phyloP scores from a whole-genome alignment of 2,113 vertebrate genomes.

The Mus spicilegus region DNA sequence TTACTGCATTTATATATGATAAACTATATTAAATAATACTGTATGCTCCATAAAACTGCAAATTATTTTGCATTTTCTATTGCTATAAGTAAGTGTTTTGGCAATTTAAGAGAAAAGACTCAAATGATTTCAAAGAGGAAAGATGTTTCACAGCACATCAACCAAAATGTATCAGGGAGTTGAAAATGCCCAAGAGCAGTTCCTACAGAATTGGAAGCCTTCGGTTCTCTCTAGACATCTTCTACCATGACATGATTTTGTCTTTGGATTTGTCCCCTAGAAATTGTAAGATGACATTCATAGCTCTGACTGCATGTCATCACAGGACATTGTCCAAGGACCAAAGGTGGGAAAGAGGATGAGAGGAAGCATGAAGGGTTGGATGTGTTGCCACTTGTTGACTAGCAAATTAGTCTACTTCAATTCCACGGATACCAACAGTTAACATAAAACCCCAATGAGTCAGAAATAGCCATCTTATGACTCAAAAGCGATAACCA shows the following conservation, averaged over 20 bases:
- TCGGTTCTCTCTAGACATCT: background rate
- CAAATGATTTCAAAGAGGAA: slow-evolving; percentile 14
- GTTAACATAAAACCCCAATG: background rate
- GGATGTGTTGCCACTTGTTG: background rate
- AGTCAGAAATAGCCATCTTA: background rate
- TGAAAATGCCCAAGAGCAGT: background rate
- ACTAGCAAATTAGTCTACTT: background rate
- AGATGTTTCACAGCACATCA: background rate
- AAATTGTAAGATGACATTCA: background rate
- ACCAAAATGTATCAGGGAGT: slow-evolving; percentile 5
- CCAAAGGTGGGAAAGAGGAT: background rate
- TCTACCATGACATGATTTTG: background rate
- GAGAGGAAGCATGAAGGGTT: background rate
- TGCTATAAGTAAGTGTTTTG: slow-evolving; percentile 17
- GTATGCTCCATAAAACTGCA: background rate
- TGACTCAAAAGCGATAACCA: background rate
- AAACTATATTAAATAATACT: background rate
- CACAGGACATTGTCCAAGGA: background rate
- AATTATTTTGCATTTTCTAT: background rate
- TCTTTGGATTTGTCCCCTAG: background rate
- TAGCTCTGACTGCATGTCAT: background rate
- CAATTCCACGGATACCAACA: background rate
- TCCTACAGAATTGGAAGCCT: background rate
- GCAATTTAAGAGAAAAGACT: background rate
- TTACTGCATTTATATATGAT: background rate